These are phyloP conservation scores for Machaerirhynchus nigripectus DNA, from an alignment of 2,113 vertebrate genomes.

Conservation along the genomic window DNA sequence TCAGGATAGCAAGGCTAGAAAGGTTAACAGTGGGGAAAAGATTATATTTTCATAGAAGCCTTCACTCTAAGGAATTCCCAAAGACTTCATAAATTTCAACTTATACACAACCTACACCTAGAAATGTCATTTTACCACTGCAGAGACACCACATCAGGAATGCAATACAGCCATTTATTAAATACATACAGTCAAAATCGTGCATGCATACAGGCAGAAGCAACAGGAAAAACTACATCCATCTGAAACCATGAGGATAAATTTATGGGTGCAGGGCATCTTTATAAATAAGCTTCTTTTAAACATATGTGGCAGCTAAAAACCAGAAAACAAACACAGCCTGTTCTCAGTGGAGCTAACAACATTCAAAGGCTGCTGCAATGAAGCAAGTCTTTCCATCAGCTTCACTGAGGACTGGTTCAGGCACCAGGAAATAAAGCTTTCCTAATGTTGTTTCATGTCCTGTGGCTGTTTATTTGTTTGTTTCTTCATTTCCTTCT, in stretches of 20 bases:
- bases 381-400: not conserved
- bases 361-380: not conserved
- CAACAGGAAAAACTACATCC: not conserved
- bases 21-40: not conserved
- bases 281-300: not conserved
- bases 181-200: not conserved
- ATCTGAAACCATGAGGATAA: not conserved
- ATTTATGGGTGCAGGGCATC: not conserved
- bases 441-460: not conserved
- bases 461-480: not conserved
- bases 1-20: not conserved
- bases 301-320: not conserved
- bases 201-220: not conserved
- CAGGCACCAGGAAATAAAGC: not conserved
- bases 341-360: not conserved
- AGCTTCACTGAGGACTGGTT: not conserved
- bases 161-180: not conserved
- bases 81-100: not conserved
- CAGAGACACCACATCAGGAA: not conserved
- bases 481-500: not conserved
- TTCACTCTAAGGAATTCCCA: not conserved
- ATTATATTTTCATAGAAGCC: not conserved
- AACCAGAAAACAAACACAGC: not conserved
- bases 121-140: not conserved
- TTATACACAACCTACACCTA: not conserved